phyloP scores from a whole-genome alignment of 2,113 vertebrate genomes.

The Tragelaphus strepsiceros region DNA sequence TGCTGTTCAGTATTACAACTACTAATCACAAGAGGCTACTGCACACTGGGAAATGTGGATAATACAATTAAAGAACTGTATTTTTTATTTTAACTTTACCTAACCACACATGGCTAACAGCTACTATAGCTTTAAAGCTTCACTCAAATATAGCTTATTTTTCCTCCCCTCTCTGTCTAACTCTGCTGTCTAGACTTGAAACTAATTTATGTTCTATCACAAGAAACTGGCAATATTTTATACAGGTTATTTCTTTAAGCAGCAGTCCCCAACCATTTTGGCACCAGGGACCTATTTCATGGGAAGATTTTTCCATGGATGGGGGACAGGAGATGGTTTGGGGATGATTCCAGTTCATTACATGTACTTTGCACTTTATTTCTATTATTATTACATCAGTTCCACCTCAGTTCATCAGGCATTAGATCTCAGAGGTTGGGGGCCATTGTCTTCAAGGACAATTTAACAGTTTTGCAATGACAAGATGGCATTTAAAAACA shows the following conservation, averaged over 20 bases:
- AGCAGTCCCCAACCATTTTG: neutral
- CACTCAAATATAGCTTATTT: neutral
- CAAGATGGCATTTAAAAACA: neutral
- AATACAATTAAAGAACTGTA: neutral
- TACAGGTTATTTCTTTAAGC: neutral
- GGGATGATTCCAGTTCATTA: neutral
- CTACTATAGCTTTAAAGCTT: neutral
- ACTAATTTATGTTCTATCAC: neutral
- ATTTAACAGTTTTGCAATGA: neutral
- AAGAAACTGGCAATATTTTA: neutral
- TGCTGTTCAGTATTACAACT: no score
- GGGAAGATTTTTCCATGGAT: neutral
- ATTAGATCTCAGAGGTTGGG: neutral
- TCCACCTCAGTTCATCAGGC: neutral
- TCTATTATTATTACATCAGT: neutral
- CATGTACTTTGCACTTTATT: neutral
- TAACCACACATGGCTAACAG: neutral
- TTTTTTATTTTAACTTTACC: neutral
- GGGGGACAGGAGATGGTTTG: neutral
- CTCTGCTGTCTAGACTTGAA: neutral
- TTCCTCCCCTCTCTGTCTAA: neutral
- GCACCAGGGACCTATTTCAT: neutral
- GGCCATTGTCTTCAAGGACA: neutral
- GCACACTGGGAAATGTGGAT: neutral
- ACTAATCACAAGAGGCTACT: neutral